phyloP scores from a whole-genome alignment of 2,888 invertebrate species.

The Caenorhabditis sinica region DNA sequence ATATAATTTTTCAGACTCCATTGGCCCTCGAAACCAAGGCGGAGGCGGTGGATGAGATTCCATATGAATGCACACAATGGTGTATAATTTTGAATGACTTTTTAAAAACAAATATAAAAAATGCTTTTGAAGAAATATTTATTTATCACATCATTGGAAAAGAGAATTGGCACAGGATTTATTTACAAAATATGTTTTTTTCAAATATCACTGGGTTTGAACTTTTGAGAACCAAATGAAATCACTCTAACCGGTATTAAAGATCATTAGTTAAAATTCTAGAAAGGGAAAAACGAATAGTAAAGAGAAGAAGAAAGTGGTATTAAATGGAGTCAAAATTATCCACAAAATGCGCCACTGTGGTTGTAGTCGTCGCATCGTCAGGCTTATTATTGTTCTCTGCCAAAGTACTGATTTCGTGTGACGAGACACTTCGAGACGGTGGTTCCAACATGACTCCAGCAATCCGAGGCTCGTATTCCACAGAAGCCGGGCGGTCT shows the following conservation, averaged over 20 bases:
- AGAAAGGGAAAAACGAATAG: background rate
- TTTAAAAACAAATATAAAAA: too few species aligned
- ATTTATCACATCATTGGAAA: slow-evolving; percentile 12
- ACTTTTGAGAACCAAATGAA: slow-evolving; percentile 8
- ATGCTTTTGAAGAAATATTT: background rate
- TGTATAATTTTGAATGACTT: background rate
- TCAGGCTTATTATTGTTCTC: background rate
- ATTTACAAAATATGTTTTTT: background rate
- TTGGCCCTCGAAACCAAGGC: slow-evolving; percentile 5
- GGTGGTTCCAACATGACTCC: slow-evolving; percentile 30
- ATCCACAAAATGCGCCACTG: slow-evolving; percentile 26
- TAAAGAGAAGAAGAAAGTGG: slow-evolving; percentile 10
- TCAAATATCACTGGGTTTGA: slow-evolving; percentile 1
- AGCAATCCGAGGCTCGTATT: slow-evolving; percentile 45
- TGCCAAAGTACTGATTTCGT: background rate
- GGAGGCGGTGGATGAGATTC: background rate
- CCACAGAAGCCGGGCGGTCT: background rate
- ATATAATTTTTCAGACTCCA: slow-evolving; percentile 21
- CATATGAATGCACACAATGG: background rate
- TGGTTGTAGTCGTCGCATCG: background rate
- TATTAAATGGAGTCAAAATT: slow-evolving; percentile 45
- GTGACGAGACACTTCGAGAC: background rate
- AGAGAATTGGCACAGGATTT: slow-evolving; percentile 2
- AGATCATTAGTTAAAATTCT: background rate
- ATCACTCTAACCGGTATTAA: background rate